Conservation (phyloP, 1,140 invertebrate genomes). For the Papilio polyxenes region DNA sequence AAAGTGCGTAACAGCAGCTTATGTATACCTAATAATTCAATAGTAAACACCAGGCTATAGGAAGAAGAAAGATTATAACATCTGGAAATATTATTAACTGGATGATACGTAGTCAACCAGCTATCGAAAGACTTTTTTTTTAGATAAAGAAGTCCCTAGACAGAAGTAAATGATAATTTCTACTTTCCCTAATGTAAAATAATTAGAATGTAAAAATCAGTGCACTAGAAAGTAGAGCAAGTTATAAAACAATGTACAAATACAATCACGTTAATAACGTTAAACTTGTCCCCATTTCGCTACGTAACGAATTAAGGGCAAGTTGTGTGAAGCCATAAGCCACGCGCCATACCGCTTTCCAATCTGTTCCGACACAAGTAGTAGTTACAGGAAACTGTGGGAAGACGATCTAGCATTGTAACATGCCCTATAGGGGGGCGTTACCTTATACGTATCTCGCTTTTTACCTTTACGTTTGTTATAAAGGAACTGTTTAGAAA, state of each 20-base stretch:
- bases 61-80: too few relatives aligned
- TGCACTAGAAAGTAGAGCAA: not conserved
- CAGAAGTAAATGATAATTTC: too few relatives aligned
- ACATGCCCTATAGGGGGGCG: constrained; percentile 5
- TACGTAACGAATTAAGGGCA: constrained; percentile 19
- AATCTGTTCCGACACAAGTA: constrained; percentile 42
- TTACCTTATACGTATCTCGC: not conserved
- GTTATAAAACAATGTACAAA: not conserved
- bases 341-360: constrained; percentile 39
- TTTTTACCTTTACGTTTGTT: not conserved
- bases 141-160: too few relatives aligned
- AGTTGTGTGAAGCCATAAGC: constrained; percentile 21
- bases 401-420: constrained; percentile 43
- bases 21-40: too few relatives aligned
- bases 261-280: constrained; percentile 1
- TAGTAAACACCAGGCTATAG: too few relatives aligned
- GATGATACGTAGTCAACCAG: too few relatives aligned
- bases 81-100: too few relatives aligned
- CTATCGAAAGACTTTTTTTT: too few relatives aligned
- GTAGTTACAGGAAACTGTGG: constrained; percentile 44
- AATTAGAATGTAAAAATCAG: not conserved
- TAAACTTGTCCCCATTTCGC: constrained; percentile 8
- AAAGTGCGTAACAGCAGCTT: not conserved
- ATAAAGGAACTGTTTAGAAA: not conserved
- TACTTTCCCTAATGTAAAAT: not conserved